Percentiles rank a stretch among this genome's conserved stretches.
These are phyloP conservation scores for Xestoiulus laeticollis DNA, from an alignment of 2,888 invertebrate species.

Conservation along the genomic window DNA sequence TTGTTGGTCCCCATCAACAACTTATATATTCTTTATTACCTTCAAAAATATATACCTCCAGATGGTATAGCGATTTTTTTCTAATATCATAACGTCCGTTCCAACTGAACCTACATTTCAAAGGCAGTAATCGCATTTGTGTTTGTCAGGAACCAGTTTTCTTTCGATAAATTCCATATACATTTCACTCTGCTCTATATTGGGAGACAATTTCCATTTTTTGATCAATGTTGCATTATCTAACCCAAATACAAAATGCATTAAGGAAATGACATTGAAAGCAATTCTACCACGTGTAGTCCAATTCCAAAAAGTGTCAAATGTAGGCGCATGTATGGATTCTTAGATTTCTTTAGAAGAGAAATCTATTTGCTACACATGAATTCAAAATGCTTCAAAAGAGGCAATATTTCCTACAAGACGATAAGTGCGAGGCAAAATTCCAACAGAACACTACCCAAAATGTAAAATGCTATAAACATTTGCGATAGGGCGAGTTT, in stretches of 20 bases:
- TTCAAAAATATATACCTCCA: background rate
- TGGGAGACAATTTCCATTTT: slow-evolving; percentile 34
- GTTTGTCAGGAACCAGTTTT: background rate
- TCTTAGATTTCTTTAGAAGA: background rate
- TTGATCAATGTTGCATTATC: slow-evolving; percentile 8
- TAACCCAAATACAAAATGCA: slow-evolving; percentile 28
- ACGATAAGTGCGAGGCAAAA: too few species aligned
- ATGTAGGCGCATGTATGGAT: background rate
- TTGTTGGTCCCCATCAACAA: background rate
- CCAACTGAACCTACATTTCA: background rate
- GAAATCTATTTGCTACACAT: background rate
- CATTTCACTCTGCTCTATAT: background rate
- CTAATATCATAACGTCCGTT: background rate
- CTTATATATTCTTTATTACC: background rate
- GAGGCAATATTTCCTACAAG: background rate
- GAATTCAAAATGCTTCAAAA: slow-evolving; percentile 6
- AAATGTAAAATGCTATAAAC: too few species aligned
- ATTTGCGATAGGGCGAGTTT: too few species aligned
- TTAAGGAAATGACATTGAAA: background rate
- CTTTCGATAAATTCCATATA: background rate
- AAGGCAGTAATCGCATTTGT: background rate
- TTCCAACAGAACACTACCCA: too few species aligned
- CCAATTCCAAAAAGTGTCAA: slow-evolving; percentile 32
- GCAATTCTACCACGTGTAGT: slow-evolving; percentile 17
- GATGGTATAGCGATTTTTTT: background rate